These are phyloP conservation scores for Chloromyia formosa DNA, from an alignment of 2,888 invertebrate genomes.

Conservation along the genomic window DNA sequence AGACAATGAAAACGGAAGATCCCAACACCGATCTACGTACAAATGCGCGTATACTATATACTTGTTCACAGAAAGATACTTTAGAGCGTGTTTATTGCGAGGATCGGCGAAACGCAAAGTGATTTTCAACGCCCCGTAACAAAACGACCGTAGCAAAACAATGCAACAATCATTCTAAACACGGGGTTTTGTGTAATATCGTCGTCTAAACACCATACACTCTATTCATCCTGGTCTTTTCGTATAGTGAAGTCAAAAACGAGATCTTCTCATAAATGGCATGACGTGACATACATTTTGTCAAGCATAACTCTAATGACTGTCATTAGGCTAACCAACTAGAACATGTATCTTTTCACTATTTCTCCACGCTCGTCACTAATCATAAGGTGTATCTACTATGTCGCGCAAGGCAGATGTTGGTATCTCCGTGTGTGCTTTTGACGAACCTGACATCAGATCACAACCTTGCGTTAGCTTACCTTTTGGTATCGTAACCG, in stretches of 20 bases:
- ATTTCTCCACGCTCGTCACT: conserved; percentile 27
- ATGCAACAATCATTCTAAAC: background rate
- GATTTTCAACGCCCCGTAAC: conserved; percentile 37
- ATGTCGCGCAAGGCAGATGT: no score
- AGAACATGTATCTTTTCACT: conserved; percentile 41
- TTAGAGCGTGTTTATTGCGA: background rate
- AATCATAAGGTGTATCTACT: background rate
- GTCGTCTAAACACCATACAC: background rate
- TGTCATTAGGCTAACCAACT: conserved; percentile 42
- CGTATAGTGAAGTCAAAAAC: no score
- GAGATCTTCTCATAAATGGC: background rate
- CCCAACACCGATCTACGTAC: conserved; percentile 16
- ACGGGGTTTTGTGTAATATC: conserved; percentile 14
- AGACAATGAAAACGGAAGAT: conserved; percentile 13
- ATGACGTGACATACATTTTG: conserved; percentile 42
- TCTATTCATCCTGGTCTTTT: background rate
- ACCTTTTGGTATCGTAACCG: no score
- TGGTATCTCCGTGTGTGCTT: no score
- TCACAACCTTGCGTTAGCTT: no score
- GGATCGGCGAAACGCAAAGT: conserved; percentile 32
- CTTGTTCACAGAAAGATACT: no score
- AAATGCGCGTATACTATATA: background rate
- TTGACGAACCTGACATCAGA: no score
- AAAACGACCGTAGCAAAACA: conserved; percentile 21
- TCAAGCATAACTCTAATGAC: conserved; percentile 41